These are phyloP conservation scores for Sitta europaea DNA, from an alignment of 2,113 vertebrate genomes.

Conservation along the genomic window DNA sequence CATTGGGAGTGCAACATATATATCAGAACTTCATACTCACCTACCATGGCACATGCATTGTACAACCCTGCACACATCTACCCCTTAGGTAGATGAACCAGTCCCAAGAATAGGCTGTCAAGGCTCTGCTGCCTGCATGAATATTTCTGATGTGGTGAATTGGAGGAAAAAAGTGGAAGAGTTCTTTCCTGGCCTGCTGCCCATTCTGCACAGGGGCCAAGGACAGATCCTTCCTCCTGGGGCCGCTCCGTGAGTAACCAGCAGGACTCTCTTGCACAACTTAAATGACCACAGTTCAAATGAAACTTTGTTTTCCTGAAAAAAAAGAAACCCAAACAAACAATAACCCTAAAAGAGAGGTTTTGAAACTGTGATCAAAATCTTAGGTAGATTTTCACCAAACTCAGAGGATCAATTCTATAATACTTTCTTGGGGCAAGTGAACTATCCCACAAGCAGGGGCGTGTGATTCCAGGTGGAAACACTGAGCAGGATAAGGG, in stretches of 20 bases:
- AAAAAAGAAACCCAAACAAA: background rate
- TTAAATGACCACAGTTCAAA: background rate
- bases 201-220: background rate
- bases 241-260: background rate
- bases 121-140: background rate
- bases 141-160: background rate
- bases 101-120: background rate
- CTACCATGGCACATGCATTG: no score
- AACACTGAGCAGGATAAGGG: background rate
- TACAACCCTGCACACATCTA: background rate
- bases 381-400: background rate
- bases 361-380: background rate
- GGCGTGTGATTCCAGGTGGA: background rate
- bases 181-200: background rate
- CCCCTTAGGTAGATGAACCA: background rate
- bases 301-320: background rate
- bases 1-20: background rate
- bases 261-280: background rate
- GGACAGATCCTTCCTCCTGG: background rate
- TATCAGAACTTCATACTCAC: background rate
- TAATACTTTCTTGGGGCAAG: background rate
- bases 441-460: background rate
- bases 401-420: background rate
- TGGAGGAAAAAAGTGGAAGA: background rate
- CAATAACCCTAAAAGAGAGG: no score